These are phyloP conservation scores for Iphiclides podalirius DNA, from an alignment of 2,888 invertebrate genomes.

Conservation along the genomic window DNA sequence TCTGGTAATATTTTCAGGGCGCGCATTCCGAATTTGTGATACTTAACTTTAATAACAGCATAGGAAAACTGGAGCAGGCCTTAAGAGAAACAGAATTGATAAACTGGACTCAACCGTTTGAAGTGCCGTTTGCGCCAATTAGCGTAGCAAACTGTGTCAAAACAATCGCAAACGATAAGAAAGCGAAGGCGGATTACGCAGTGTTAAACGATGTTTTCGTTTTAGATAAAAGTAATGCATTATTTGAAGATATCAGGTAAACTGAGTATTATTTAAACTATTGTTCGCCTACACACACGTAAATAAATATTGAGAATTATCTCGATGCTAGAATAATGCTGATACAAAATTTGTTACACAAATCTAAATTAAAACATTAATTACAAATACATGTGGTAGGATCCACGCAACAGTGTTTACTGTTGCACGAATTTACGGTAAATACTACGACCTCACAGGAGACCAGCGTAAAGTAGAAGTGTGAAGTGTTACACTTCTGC, in stretches of 20 bases:
- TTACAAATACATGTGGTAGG: no score
- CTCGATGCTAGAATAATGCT: no score
- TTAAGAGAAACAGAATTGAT: conserved; percentile 44
- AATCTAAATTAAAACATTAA: no score
- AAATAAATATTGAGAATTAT: no score
- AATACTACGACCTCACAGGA: no score
- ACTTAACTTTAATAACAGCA: conserved; percentile 41
- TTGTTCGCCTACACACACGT: no score
- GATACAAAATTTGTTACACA: no score
- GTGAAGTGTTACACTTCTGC: no score
- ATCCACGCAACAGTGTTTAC: no score
- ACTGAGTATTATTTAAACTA: no score
- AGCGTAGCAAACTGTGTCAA: conserved; percentile 36
- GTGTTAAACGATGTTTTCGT: conserved; percentile 33
- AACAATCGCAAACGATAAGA: conserved; percentile 28
- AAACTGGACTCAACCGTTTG: conserved; percentile 40
- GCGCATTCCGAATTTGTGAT: conserved; percentile 45
- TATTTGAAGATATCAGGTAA: conserved; percentile 37
- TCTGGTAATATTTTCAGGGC: conserved; percentile 43
- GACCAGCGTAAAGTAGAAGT: no score
- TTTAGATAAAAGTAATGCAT: conserved; percentile 30
- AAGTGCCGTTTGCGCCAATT: conserved; percentile 36
- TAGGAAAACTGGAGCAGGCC: conserved; percentile 40
- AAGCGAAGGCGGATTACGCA: conserved; percentile 26
- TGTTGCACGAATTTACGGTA: no score